Evolutionary conservation across 1,140 invertebrate genomes (phyloP).

Genomic region (Venustaconcha ellipsiformis): DNA sequence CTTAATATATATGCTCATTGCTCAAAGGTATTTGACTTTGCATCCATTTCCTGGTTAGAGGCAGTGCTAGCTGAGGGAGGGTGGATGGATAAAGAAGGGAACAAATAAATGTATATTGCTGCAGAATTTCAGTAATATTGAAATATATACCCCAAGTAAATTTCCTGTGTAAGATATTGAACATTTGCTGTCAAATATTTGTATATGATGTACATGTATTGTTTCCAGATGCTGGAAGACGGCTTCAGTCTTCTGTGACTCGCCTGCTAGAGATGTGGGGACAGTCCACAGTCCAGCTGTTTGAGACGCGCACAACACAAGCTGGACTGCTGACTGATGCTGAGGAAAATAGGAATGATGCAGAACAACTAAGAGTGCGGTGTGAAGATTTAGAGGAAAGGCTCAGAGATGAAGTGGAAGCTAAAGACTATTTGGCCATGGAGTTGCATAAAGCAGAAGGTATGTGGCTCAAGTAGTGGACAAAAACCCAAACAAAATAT

Average conservation of each 20-base stretch:
- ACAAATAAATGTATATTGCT: no score
- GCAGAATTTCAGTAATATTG: no score
- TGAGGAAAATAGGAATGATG: constrained; percentile 36
- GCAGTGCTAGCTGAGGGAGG: no score
- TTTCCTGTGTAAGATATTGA: no score
- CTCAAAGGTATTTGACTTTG: no score
- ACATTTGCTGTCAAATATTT: no score
- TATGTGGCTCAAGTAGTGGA: constrained; percentile 16
- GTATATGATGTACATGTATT: no score
- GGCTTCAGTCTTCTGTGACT: constrained; percentile 57
- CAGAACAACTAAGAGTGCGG: constrained; percentile 34
- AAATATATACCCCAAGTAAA: no score
- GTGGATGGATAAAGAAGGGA: no score
- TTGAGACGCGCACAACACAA: constrained; percentile 56
- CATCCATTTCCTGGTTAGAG: no score
- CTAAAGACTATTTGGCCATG: constrained; percentile 62
- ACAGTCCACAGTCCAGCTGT: constrained; percentile 56
- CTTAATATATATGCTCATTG: no score
- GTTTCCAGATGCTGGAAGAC: constrained; percentile 53
- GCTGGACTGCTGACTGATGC: constrained; percentile 50
- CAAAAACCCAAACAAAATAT: neutral
- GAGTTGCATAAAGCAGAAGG: constrained; percentile 67
- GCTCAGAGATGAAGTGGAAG: constrained; percentile 53
- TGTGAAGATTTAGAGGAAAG: constrained; percentile 57
- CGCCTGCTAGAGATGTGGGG: constrained; percentile 63